phyloP scores from a whole-genome alignment of 1,140 invertebrate genomes.

The Nebria ingens region DNA sequence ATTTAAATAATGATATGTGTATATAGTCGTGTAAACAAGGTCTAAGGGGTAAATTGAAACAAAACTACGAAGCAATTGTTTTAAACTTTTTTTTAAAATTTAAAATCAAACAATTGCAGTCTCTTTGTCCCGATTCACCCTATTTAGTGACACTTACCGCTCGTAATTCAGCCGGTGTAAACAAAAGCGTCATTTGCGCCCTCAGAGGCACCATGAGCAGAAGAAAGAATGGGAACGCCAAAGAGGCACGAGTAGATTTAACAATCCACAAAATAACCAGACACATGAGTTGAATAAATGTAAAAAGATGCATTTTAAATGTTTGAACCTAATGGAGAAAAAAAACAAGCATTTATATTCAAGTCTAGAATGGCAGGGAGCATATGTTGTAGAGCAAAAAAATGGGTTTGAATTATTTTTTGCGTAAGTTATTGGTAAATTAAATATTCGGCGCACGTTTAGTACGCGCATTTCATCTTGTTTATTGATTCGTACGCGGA shows the following conservation, averaged over 20 bases:
- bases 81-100: constrained; percentile 12
- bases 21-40: too few relatives aligned
- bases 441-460: constrained; percentile 2
- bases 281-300: constrained; percentile 69
- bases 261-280: constrained; percentile 72
- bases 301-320: constrained; percentile 87
- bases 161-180: constrained; percentile 67
- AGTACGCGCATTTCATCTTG: neutral
- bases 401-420: too few relatives aligned
- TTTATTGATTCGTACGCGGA: neutral
- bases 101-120: constrained; percentile 11
- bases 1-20: too few relatives aligned
- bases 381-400: too few relatives aligned
- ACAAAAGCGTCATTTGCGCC: constrained; percentile 59
- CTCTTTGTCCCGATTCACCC: too few relatives aligned
- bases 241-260: constrained; percentile 75
- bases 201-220: constrained; percentile 83
- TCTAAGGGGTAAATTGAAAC: too few relatives aligned
- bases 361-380: too few relatives aligned
- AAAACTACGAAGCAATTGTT: too few relatives aligned
- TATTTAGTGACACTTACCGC: too few relatives aligned
- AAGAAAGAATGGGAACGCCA: constrained; percentile 87
- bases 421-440: too few relatives aligned
- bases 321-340: constrained; percentile 62
- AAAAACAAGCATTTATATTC: too few relatives aligned